Evolutionary conservation across 2,797 vertebrate genomes (phyloP).

Genomic region (Poecile montanus): DNA sequence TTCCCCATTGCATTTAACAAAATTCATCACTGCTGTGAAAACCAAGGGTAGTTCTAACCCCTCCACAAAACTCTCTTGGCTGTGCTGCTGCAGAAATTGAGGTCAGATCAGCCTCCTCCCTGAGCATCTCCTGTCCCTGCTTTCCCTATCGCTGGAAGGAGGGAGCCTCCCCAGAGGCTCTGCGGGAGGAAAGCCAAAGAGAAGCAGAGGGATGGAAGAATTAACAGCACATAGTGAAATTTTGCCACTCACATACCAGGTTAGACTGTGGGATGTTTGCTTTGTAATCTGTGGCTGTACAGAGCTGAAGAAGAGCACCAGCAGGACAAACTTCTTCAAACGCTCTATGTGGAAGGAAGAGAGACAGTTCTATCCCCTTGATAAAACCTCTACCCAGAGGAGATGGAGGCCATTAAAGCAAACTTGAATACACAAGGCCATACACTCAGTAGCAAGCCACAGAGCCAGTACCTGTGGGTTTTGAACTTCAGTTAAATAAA

Average conservation of each 20-base stretch:
- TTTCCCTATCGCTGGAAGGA: background rate
- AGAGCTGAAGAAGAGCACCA: background rate
- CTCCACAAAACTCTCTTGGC: background rate
- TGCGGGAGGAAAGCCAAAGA: background rate
- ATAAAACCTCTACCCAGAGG: background rate
- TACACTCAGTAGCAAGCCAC: background rate
- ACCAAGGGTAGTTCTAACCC: background rate
- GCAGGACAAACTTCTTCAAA: background rate
- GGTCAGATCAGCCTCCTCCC: background rate
- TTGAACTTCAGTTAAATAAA: slow-evolving; percentile 50
- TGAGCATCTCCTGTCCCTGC: background rate
- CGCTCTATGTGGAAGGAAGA: background rate
- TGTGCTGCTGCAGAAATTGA: background rate
- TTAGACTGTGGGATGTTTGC: background rate
- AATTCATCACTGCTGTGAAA: background rate
- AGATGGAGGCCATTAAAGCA: background rate
- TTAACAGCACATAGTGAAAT: background rate
- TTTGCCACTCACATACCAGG: background rate
- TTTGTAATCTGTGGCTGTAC: background rate
- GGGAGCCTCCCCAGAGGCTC: background rate
- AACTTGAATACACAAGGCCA: background rate
- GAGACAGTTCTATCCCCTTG: background rate
- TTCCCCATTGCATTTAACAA: background rate
- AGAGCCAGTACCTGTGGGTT: background rate
- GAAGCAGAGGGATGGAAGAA: background rate